These are phyloP conservation scores for Andrena marginata DNA, from an alignment of 2,888 invertebrate genomes.

Conservation along the genomic window DNA sequence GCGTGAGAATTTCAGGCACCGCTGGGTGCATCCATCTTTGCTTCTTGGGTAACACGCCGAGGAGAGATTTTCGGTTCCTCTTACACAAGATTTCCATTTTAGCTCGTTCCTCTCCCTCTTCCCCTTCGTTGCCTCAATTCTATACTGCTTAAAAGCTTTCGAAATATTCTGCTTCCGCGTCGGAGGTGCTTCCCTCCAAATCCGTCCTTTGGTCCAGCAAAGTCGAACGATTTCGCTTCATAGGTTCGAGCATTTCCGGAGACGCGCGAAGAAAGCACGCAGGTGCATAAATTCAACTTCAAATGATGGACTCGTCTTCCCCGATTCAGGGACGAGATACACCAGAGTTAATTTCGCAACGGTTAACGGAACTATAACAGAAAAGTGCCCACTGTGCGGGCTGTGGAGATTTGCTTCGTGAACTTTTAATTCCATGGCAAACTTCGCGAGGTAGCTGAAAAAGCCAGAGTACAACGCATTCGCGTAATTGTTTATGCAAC, in stretches of 20 bases:
- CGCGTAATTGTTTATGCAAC: constrained; percentile 13
- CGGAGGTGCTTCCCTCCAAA: not conserved
- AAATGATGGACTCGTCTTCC: too few relatives aligned
- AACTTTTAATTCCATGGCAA: constrained; percentile 23
- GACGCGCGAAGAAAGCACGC: too few relatives aligned
- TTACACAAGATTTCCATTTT: not conserved
- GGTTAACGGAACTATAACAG: not conserved
- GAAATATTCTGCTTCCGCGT: not conserved
- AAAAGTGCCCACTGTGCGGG: not conserved
- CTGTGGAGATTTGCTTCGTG: not conserved
- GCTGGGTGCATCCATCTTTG: constrained; percentile 36
- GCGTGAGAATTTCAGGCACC: constrained; percentile 54
- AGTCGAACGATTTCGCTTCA: not conserved
- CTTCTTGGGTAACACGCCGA: constrained; percentile 31
- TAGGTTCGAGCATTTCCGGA: too few relatives aligned
- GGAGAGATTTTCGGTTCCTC: constrained; percentile 24
- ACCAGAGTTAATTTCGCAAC: too few relatives aligned
- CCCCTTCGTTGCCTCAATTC: not conserved
- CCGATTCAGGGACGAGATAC: too few relatives aligned
- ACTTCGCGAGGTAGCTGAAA: not conserved
- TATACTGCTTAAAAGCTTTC: not conserved
- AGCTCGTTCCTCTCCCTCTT: not conserved
- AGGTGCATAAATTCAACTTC: too few relatives aligned
- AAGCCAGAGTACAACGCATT: constrained; percentile 5
- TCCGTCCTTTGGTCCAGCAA: not conserved